Conservation (phyloP, 2,797 vertebrate species). For the Poecilia gillii region DNA sequence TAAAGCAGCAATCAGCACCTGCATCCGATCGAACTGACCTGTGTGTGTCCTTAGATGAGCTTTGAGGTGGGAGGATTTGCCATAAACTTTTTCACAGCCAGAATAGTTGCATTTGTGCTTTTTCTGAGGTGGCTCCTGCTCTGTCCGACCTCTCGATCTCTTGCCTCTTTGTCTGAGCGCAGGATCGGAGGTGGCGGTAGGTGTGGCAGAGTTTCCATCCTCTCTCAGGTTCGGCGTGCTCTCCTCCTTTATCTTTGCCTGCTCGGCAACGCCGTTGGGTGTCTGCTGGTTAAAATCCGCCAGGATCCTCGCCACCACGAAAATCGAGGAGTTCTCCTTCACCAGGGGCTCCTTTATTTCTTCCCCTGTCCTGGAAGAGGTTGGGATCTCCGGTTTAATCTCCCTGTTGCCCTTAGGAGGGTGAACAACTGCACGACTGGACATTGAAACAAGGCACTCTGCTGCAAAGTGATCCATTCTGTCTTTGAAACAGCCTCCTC, state of each 20-base stretch:
- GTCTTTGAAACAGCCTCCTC: constrained; percentile 74
- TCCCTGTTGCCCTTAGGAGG: constrained; percentile 84
- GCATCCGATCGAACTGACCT: constrained; percentile 88
- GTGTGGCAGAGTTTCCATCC: constrained; percentile 93
- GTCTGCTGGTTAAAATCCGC: constrained; percentile 97
- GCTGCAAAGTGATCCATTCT: constrained; percentile 99
- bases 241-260: constrained; percentile 83
- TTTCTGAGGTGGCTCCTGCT: constrained; percentile 93
- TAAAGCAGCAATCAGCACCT: constrained; percentile 47
- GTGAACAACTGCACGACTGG: constrained; percentile 93
- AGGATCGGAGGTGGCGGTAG: constrained; percentile 87
- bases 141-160: constrained; percentile 87
- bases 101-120: constrained; percentile 99
- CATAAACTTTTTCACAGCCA: constrained; percentile 99
- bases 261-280: constrained; percentile 82
- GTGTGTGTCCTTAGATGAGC: constrained; percentile 99
- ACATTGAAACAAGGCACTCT: constrained; percentile 99
- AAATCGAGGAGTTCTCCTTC: constrained; percentile 92
- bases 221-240: constrained; percentile 77
- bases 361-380: constrained; percentile 79
- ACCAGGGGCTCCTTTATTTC: constrained; percentile 85
- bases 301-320: constrained; percentile 95
- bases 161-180: constrained; percentile 94
- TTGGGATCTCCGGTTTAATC: constrained; percentile 80
- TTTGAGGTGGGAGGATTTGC: constrained; percentile 99